These are phyloP conservation scores for Onchidella celtica DNA, from an alignment of 2,888 invertebrate genomes.

Conservation along the genomic window DNA sequence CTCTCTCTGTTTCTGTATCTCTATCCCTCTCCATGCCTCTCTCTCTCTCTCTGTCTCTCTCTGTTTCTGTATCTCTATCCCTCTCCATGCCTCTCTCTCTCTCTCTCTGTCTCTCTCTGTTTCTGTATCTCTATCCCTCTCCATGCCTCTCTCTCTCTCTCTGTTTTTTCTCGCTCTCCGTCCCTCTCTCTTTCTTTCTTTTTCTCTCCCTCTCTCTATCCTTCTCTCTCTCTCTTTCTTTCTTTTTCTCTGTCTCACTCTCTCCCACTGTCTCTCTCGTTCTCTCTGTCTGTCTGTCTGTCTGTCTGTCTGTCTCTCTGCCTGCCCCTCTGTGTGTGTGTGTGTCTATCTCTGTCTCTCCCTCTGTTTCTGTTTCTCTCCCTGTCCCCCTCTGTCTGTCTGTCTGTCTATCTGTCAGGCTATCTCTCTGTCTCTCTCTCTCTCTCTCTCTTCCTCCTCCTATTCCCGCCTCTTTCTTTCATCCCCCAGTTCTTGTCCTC, in stretches of 20 bases:
- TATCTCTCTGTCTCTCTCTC: background rate
- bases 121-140: background rate
- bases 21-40: too few species aligned
- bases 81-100: slow-evolving; percentile 3
- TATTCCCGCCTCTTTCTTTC: background rate
- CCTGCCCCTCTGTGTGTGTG: too few species aligned
- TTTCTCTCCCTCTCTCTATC: background rate
- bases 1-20: too few species aligned
- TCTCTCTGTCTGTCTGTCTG: background rate
- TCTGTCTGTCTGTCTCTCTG: too few species aligned
- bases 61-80: too few species aligned
- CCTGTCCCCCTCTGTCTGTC: background rate
- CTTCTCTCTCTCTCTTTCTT: background rate
- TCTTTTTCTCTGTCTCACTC: background rate
- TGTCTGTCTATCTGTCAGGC: background rate
- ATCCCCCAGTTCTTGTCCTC: background rate
- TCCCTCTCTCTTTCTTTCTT: background rate
- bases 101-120: background rate
- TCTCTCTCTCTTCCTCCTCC: background rate
- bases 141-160: background rate
- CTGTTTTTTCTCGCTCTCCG: background rate
- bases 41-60: too few species aligned
- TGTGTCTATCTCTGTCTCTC: background rate
- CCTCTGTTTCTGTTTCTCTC: background rate
- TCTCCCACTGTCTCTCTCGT: background rate